Base-by-base conservation (phyloP, 2,888 invertebrate genomes). In the Icerya purchasi region DNA sequence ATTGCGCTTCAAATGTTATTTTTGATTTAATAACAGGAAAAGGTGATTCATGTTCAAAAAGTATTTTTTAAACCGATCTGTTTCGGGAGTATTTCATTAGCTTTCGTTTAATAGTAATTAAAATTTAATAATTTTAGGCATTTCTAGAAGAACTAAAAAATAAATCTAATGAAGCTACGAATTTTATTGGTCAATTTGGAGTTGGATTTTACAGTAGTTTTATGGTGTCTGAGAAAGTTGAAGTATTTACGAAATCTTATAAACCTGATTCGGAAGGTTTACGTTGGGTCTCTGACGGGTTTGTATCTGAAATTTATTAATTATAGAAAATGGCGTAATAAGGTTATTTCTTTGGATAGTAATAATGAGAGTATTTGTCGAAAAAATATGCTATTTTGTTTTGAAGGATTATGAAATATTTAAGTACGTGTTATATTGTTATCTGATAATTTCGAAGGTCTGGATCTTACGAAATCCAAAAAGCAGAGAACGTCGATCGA, bases 161-260 rank as follows among this genome's bases (percentile, higher is more conserved):
- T 56, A 79, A 52, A 72, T 72, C 75, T 23, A 80, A 81, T 14
- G 80, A 78, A 65, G 71, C 80, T 0, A 83, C 79, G 56, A 82
- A 84, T 63, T 91, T 94, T 58, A 93, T 94, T 70, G 93, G 96
- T 2, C 94, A 97, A 72, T 97, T 97, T 76, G 97, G 96, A 65
- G 97, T 97, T 20, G 97, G 96, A 1, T 97, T 97, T 72, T 97
- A 97, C 72, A 94, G 96, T 18, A 84, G 87, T 0, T 97, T 97
- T 70, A 96, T 97, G 90, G 96, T 96, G 2, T 92, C 93, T 22
- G 86, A 93, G 66, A 85, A 83, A 69, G 91, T 97, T 23, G 92
- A 93, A 68, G 94, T 96, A 0, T 94, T 75, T 69, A 89, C 93
- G 1, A 80, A 81, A 68, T 83, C 85, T 60, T 81, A 83, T 61